These are phyloP conservation scores for Penaeus vannamei DNA, from an alignment of 1,140 invertebrate genomes.

Conservation along the genomic window DNA sequence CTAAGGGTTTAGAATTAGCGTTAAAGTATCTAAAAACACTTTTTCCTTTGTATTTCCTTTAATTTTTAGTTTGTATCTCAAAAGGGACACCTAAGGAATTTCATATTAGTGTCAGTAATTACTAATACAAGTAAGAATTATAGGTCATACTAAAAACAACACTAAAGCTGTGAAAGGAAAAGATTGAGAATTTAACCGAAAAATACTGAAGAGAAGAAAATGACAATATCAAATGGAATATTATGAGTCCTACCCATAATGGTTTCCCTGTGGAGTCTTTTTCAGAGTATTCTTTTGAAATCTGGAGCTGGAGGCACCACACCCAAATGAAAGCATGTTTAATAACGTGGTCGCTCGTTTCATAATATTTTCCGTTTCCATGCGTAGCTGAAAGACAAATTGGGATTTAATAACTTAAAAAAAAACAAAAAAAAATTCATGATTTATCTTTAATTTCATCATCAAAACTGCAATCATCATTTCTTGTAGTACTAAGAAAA, in stretches of 20 bases:
- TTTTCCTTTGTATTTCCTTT: no score
- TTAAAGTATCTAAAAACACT: no score
- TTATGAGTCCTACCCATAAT: slow-evolving; percentile 84
- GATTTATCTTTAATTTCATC: neutral
- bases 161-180: slow-evolving; percentile 47
- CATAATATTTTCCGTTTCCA: slow-evolving; percentile 80
- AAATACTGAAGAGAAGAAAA: neutral
- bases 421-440: no score
- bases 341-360: slow-evolving; percentile 88
- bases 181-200: neutral
- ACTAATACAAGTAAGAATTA: no score
- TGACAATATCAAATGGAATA: slow-evolving; percentile 38
- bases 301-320: slow-evolving; percentile 76
- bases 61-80: no score
- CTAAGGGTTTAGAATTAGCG: slow-evolving; percentile 71
- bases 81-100: no score
- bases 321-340: slow-evolving; percentile 94
- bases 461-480: no score
- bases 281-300: slow-evolving; percentile 89
- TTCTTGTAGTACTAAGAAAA: no score
- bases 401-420: neutral
- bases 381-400: slow-evolving; percentile 69
- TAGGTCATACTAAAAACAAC: no score
- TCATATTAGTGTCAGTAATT: no score
- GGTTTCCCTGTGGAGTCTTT: slow-evolving; percentile 86